Evolutionary conservation across 64 coral and sea anemone species (phyloP).

Genomic region (Porites lutea): DNA sequence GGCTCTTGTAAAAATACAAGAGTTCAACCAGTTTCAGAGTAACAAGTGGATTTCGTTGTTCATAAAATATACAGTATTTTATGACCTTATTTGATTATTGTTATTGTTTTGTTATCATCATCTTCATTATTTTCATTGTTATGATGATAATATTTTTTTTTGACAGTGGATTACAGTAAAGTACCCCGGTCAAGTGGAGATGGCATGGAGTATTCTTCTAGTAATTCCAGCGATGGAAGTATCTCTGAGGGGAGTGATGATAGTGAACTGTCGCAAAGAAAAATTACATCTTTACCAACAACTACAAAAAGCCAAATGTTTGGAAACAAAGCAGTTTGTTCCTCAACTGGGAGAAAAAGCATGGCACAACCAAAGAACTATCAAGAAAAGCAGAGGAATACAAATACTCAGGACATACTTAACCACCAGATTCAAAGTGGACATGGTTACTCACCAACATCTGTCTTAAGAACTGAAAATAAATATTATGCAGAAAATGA

Average conservation of each 20-base stretch:
- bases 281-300: background rate
- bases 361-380: background rate
- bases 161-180: constrained; percentile 86
- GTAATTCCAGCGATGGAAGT: constrained; percentile 29
- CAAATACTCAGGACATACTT: background rate
- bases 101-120: too few relatives aligned
- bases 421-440: background rate
- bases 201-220: constrained; percentile 88
- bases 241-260: background rate
- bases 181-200: constrained; percentile 96
- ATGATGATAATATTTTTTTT: background rate
- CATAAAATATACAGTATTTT: too few relatives aligned
- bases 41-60: too few relatives aligned
- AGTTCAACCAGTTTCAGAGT: too few relatives aligned
- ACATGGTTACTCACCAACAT: background rate
- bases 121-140: too few relatives aligned
- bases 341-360: background rate
- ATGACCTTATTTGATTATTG: too few relatives aligned
- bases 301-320: background rate
- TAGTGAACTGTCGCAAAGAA: background rate
- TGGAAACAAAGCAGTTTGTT: background rate
- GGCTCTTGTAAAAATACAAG: too few relatives aligned
- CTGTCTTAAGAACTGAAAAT: background rate
- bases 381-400: background rate
- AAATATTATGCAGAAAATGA: background rate